Evolutionary conservation across 2,113 vertebrate species (phyloP).

Genomic region (Trichomycterus rosablanca): DNA sequence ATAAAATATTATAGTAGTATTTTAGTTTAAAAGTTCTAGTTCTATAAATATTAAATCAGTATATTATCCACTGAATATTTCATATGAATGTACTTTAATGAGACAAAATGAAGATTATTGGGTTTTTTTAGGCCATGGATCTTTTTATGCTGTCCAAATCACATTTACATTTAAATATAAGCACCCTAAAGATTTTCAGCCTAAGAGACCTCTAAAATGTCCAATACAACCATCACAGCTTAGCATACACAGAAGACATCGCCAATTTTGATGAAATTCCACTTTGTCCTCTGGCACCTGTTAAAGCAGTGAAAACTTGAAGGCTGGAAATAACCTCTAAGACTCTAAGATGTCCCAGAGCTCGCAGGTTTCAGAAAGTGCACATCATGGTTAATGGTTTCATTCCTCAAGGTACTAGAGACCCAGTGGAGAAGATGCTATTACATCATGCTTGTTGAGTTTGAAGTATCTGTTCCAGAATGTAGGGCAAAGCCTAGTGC

Average conservation of each 20-base stretch:
- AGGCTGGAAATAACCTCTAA: conserved; percentile 18
- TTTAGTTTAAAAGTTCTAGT: conserved; percentile 71
- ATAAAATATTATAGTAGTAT: conserved; percentile 64
- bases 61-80: conserved; percentile 72
- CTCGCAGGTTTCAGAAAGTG: conserved; percentile 9
- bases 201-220: conserved; percentile 15
- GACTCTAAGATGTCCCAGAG: conserved; percentile 3
- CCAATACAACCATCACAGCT: conserved; percentile 20
- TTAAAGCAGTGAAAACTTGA: conserved; percentile 30
- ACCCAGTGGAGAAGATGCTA: conserved; percentile 14
- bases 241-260: conserved; percentile 29
- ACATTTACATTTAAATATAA: conserved; percentile 46
- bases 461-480: not conserved
- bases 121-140: conserved; percentile 54
- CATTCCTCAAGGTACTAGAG: conserved; percentile 13
- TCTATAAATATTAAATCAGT: conserved; percentile 73
- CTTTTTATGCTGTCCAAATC: conserved; percentile 49
- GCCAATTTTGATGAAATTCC: conserved; percentile 48
- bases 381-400: conserved; percentile 18
- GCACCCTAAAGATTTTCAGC: conserved; percentile 25
- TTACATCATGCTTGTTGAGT: conserved; percentile 7
- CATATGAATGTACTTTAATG: conserved; percentile 71
- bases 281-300: conserved; percentile 39
- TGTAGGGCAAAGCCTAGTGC: conserved; percentile 7
- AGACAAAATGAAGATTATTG: conserved; percentile 66